Evolutionary conservation across 2,888 invertebrate species (phyloP).

Genomic region (Uloborus plumipes): DNA sequence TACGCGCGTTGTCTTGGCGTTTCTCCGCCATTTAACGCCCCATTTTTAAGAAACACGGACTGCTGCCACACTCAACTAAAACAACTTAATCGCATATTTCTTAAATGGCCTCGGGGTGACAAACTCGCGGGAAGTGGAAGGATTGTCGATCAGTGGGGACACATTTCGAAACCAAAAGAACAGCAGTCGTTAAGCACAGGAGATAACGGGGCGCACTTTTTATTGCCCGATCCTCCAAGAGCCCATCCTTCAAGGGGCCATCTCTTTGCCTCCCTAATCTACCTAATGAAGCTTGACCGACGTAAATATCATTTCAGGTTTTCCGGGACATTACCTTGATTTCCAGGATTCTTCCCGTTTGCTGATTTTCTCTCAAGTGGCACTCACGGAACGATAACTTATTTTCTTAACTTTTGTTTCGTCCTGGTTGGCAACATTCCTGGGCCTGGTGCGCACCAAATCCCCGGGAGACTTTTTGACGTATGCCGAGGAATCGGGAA

Average conservation of each 20-base stretch:
- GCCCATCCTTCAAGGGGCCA: conserved; percentile 2
- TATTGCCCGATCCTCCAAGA: conserved; percentile 19
- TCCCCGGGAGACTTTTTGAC: conserved; percentile 52
- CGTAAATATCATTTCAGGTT: conserved; percentile 62
- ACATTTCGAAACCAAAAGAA: conserved; percentile 48
- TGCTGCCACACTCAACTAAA: conserved; percentile 3
- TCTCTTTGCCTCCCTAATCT: conserved; percentile 40
- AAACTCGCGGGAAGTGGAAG: conserved; percentile 18
- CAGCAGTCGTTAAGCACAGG: conserved; percentile 32
- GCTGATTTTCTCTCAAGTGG: conserved; percentile 23
- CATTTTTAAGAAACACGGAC: conserved; percentile 9
- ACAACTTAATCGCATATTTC: conserved; percentile 25
- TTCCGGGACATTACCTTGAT: conserved; percentile 59
- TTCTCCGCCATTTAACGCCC: conserved; percentile 10
- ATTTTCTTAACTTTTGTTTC: conserved; percentile 53
- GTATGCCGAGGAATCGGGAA: conserved; percentile 23
- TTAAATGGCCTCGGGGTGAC: not conserved
- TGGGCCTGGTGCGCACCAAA: conserved; percentile 4
- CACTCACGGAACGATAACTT: conserved; percentile 46
- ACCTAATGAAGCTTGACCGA: conserved; percentile 61
- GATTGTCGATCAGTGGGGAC: conserved; percentile 39
- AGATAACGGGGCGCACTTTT: conserved; percentile 58
- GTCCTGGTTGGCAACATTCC: conserved; percentile 26
- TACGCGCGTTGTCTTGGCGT: not conserved
- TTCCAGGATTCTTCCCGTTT: conserved; percentile 44